Percentiles rank a stretch among this genome's conserved stretches.
phyloP scores from a whole-genome alignment of 1,140 invertebrate genomes.

The Pygmarrhopalites habei region DNA sequence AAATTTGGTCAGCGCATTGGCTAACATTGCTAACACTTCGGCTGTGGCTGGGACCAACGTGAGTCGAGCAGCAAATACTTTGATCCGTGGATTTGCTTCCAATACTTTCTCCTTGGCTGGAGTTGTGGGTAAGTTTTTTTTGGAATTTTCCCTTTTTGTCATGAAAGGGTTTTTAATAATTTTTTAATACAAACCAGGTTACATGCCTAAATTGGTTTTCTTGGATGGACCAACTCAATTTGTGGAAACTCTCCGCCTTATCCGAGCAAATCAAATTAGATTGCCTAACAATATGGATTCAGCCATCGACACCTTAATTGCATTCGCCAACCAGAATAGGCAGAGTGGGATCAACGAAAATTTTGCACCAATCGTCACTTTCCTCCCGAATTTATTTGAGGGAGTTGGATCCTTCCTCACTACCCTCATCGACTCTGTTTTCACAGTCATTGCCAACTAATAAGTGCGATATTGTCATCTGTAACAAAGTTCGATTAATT shows the following conservation, averaged over 20 bases:
- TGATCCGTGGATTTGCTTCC: slow-evolving; percentile 37
- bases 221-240: slow-evolving; percentile 39
- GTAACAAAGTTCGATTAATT: too few species aligned
- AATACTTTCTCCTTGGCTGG: slow-evolving; percentile 31
- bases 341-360: slow-evolving; percentile 27
- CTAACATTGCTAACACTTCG: slow-evolving; percentile 32
- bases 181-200: too few species aligned
- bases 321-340: slow-evolving; percentile 33
- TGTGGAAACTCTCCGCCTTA: slow-evolving; percentile 34
- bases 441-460: too few species aligned
- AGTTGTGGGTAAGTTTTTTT: slow-evolving; percentile 30
- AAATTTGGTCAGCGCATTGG: slow-evolving; percentile 35
- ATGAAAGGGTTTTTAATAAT: too few species aligned
- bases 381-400: slow-evolving; percentile 31
- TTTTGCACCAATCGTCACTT: slow-evolving; percentile 24
- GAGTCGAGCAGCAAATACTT: slow-evolving; percentile 25
- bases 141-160: too few species aligned
- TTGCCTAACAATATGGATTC: slow-evolving; percentile 33
- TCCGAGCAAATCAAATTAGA: slow-evolving; percentile 35
- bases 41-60: slow-evolving; percentile 34
- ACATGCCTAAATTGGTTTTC: slow-evolving; percentile 38
- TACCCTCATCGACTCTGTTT: slow-evolving; percentile 31
- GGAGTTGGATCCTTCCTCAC: slow-evolving; percentile 31
- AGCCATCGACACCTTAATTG: slow-evolving; percentile 38
- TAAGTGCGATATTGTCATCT: too few species aligned